Conservation (phyloP, 2,888 invertebrate genomes). For the Lasius fuliginosus region DNA sequence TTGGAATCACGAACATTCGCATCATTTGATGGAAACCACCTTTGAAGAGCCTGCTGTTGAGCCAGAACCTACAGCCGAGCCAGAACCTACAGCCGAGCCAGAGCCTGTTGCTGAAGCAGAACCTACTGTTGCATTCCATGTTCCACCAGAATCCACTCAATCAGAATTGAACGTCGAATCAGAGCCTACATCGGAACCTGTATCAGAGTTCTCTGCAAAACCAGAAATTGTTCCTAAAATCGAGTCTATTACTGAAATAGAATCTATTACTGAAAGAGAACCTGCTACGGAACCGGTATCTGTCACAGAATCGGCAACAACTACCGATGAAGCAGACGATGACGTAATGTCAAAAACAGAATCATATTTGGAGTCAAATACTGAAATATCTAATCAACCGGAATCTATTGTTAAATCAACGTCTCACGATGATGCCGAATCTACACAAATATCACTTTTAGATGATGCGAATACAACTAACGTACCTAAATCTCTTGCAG, state of each 20-base stretch:
- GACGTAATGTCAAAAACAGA: constrained; percentile 52
- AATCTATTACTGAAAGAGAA: constrained; percentile 71
- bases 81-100: constrained; percentile 18
- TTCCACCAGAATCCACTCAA: constrained; percentile 79
- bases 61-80: background rate
- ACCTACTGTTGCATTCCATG: constrained; percentile 74
- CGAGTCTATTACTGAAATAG: constrained; percentile 75
- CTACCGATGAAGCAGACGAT: constrained; percentile 63
- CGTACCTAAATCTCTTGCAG: background rate
- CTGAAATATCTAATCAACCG: constrained; percentile 42
- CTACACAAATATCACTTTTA: constrained; percentile 26
- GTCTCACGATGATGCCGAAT: constrained; percentile 34
- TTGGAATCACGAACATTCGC: constrained; percentile 57
- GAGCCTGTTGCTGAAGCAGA: constrained; percentile 64
- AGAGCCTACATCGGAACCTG: constrained; percentile 68
- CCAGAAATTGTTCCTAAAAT: constrained; percentile 69
- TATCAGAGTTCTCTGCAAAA: constrained; percentile 75
- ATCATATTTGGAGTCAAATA: constrained; percentile 22
- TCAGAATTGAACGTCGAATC: constrained; percentile 76
- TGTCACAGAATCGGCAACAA: constrained; percentile 72
- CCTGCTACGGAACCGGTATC: constrained; percentile 74
- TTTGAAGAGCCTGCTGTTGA: background rate
- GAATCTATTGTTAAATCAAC: constrained; percentile 71
- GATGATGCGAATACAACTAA: background rate
- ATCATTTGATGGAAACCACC: constrained; percentile 11